These are phyloP conservation scores for pig (Sus scrofa) DNA, from an alignment of 2,113 vertebrate genomes.

Conservation along the genomic window DNA sequence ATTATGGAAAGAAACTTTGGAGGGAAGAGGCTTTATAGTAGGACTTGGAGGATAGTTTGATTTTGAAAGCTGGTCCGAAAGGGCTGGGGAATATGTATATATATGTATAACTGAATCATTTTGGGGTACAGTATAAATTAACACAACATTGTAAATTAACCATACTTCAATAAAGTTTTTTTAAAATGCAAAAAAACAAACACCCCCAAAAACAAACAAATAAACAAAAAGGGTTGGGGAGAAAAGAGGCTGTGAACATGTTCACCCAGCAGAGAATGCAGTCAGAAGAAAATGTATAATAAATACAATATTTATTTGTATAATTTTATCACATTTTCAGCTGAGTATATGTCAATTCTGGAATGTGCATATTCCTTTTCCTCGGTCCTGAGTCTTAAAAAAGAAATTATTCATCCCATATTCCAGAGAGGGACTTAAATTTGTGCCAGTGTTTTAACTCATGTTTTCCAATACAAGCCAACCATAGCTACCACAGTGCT, in stretches of 20 bases:
- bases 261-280: background rate
- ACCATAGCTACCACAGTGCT: background rate
- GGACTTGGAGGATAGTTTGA: background rate
- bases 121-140: no score
- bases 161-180: no score
- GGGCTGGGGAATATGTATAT: background rate
- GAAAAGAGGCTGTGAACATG: background rate
- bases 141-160: no score
- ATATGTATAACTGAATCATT: no score
- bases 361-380: background rate
- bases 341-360: background rate
- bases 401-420: background rate
- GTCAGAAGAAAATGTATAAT: background rate
- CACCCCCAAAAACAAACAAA: no score
- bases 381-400: background rate
- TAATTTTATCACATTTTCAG: background rate
- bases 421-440: background rate
- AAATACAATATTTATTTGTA: background rate
- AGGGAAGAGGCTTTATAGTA: background rate
- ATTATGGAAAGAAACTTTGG: background rate
- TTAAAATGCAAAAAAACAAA: no score
- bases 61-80: conserved; percentile 12
- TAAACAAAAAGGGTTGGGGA: background rate
- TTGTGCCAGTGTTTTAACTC: background rate
- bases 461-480: background rate